Evolutionary conservation across 1,140 invertebrate genomes (phyloP), one percentile per base, ranked within the genome.

Genomic region (Hycleus cichorii): DNA sequence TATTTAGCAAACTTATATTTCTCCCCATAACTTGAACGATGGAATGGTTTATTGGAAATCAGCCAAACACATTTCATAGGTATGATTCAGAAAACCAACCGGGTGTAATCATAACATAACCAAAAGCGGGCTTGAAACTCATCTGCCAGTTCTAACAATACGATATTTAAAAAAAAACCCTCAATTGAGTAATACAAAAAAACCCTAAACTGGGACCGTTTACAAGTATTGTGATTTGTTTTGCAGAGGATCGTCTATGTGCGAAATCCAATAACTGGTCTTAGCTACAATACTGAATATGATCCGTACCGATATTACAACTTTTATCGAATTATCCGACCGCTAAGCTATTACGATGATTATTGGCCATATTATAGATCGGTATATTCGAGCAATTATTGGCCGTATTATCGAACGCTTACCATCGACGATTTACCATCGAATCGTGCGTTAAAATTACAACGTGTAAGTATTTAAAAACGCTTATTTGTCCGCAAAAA

Each of bases 181-280:
- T 32, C 7, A 32, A 32, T 18, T 18, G 18, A 32, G 32, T 7
- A 32, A 32, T 7, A 32, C 32, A 32, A 32, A 32, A 32, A 32
- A 32, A 32, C 18, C 2, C 18, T 18, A 18, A 18, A 18, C 18
- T 18, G 2, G 18, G 18, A 18, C 18, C 18, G 18, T 18, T 18
- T 18, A 18, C 32, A 7, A 32, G 4, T 32, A 32, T 32, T 32
- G 32, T 18, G 7, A 32, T 32, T 32, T 32, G 32, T 32, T 54
- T 60, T 60, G n/a, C 64, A 68, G 66, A 68, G 61, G 49, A 62
- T 64, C 49, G 47, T 68, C 50, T 64, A 66, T 61, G 47, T 66
- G 26, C 52, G 63, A 24, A 63, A 54, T 42, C 49, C 64, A 58
- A 47, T 56, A 45, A 55, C 48, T 51, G 48, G 57, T 24, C 43